phyloP scores from a whole-genome alignment of 2,888 invertebrate genomes.

The Megamerina dolium region DNA sequence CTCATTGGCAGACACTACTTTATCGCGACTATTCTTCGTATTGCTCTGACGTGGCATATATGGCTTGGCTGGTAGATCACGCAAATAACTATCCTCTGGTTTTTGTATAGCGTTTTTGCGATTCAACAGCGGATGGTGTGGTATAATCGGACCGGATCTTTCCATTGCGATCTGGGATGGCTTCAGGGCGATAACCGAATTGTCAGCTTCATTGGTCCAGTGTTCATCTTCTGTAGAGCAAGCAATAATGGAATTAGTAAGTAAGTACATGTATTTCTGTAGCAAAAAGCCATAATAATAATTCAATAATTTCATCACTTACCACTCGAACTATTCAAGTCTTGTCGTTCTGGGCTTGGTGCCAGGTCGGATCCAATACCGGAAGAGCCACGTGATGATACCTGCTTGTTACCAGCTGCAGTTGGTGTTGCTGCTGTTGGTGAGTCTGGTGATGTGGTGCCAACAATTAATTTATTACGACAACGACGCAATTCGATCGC shows the following conservation, averaged over 20 bases:
- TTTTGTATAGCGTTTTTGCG: conserved; percentile 44
- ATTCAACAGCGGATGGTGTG: conserved; percentile 38
- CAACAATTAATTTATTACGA: conserved; percentile 47
- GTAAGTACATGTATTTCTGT: conserved; percentile 1
- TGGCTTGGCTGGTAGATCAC: conserved; percentile 46
- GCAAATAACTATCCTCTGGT: conserved; percentile 44
- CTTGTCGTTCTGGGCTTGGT: conserved; percentile 68
- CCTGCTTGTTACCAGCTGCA: conserved; percentile 40
- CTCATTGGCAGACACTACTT: conserved; percentile 13
- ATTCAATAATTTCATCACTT: conserved; percentile 22
- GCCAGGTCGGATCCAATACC: conserved; percentile 87
- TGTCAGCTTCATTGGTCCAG: conserved; percentile 49
- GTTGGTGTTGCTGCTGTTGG: conserved; percentile 42
- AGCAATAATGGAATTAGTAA: conserved; percentile 1
- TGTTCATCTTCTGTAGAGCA: conserved; percentile 42
- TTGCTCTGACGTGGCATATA: conserved; percentile 29
- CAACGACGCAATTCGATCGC: conserved; percentile 60
- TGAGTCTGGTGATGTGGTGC: conserved; percentile 33
- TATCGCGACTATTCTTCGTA: conserved; percentile 14
- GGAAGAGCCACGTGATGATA: conserved; percentile 75
- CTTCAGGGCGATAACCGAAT: conserved; percentile 45
- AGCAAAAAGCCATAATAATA: too few relatives aligned
- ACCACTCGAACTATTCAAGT: conserved; percentile 50
- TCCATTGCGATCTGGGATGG: conserved; percentile 44
- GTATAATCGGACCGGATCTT: conserved; percentile 24